These are phyloP conservation scores for Peromyscus polionotus DNA, from an alignment of 2,113 vertebrate species.

Conservation along the genomic window DNA sequence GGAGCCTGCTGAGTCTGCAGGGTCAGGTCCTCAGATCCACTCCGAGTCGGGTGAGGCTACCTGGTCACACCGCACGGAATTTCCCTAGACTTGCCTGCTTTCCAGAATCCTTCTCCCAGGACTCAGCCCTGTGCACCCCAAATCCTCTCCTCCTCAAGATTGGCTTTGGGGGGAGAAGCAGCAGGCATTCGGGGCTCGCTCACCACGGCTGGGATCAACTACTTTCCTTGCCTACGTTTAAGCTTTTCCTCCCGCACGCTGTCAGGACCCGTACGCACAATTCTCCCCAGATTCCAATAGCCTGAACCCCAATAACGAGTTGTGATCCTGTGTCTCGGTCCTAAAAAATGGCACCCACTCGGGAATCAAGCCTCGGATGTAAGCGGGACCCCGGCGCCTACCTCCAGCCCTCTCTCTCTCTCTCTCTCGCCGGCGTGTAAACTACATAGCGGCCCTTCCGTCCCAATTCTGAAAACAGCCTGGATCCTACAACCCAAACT, in stretches of 20 bases:
- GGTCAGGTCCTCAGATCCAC: background rate
- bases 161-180: background rate
- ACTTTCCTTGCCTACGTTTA: conserved; percentile 17
- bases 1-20: background rate
- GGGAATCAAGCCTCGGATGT: background rate
- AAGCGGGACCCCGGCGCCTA: background rate
- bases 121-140: background rate
- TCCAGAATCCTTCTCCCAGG: conserved; percentile 21
- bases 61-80: background rate
- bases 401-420: background rate
- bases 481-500: conserved; percentile 38
- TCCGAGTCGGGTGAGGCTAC: background rate
- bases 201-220: background rate
- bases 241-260: background rate
- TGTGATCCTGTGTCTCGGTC: background rate
- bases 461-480: conserved; percentile 27
- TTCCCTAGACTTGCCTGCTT: background rate
- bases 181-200: conserved; percentile 1
- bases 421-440: background rate
- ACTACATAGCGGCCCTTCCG: conserved; percentile 2
- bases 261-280: background rate
- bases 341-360: background rate
- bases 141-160: conserved; percentile 8
- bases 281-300: conserved; percentile 45
- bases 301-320: conserved; percentile 26